phyloP scores from a whole-genome alignment of 2,113 vertebrate species.

The Limnothrissa miodon region DNA sequence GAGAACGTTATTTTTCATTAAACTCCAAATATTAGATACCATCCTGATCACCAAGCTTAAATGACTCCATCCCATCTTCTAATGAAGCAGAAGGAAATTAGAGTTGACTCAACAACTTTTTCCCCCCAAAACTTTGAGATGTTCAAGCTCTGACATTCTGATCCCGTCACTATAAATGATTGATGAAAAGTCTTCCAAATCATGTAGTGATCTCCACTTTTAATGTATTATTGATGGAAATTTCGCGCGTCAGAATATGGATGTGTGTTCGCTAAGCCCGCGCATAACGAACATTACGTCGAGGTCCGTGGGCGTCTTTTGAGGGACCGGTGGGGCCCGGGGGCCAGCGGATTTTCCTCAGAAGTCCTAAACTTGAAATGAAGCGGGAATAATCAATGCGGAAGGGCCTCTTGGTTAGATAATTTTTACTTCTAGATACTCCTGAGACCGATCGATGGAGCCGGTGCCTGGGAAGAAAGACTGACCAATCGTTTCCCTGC shows the following conservation, averaged over 20 bases:
- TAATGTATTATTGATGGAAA: constrained; percentile 10
- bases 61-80: not conserved
- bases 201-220: not conserved
- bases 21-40: not conserved
- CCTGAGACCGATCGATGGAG: constrained; percentile 45
- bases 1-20: not conserved
- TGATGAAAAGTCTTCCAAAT: not conserved
- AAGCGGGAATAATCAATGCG: constrained; percentile 52
- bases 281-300: not conserved
- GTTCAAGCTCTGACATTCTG: not conserved
- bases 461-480: constrained; percentile 50
- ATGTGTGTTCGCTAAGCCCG: not conserved
- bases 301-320: not conserved
- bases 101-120: not conserved
- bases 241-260: not conserved
- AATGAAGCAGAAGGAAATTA: not conserved
- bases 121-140: not conserved
- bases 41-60: not conserved
- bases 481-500: constrained; percentile 52
- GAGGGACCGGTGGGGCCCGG: not conserved
- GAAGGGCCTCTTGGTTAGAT: constrained; percentile 40
- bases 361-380: constrained; percentile 34
- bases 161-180: not conserved
- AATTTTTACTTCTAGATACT: constrained; percentile 52
- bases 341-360: not conserved